Evolutionary conservation across 2,888 invertebrate genomes (phyloP), one percentile per base, ranked within the genome.

Genomic region (Dynastes tityus): DNA sequence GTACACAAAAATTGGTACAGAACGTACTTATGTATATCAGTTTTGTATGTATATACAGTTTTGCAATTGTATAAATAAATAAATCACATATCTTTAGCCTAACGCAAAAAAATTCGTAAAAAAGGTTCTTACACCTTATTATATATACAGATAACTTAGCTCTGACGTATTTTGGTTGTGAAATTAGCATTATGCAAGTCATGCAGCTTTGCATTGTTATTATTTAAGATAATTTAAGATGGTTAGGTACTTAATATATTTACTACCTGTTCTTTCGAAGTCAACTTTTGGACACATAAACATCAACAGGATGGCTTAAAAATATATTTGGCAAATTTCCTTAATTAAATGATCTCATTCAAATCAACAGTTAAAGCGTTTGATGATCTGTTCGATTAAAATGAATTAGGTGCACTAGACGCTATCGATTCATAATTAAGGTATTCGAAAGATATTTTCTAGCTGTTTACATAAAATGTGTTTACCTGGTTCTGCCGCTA

Each of bases 61-160:
- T 77, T 76, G 64, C 29, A 76, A 40, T 27, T 45, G 67, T 45
- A 67, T 77, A 77, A 77, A 77, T 77, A 77, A 77, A 77, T 77
- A 77, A 77, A 77, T 77, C 77, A 77, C 77, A 77, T 68, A 77
- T 29, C 68, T 53, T 77, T 77, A 77, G 40, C 27, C 67, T 45
- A 77, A 58, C 5, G n/a, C 8, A 51, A 58, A 40, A 40, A 65
- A 76, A 67, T 76, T 77, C 67, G 77, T 68, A 68, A 58, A 37
- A 76, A 77, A 67, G 5, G 5, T 37, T 64, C 37, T 71, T 64
- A 55, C 37, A 55, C 51, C 55, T 64, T 73, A 45, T 40, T 65
- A 78, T 65, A 78, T 73, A 67, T 40, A 58, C 55, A 58, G 16
- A 78, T 64, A 40, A 53, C 49, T 27, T 68, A 68, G 29, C 45